Base-by-base conservation (phyloP, 1,140 invertebrate genomes). In the Leptinotarsa defecta region DNA sequence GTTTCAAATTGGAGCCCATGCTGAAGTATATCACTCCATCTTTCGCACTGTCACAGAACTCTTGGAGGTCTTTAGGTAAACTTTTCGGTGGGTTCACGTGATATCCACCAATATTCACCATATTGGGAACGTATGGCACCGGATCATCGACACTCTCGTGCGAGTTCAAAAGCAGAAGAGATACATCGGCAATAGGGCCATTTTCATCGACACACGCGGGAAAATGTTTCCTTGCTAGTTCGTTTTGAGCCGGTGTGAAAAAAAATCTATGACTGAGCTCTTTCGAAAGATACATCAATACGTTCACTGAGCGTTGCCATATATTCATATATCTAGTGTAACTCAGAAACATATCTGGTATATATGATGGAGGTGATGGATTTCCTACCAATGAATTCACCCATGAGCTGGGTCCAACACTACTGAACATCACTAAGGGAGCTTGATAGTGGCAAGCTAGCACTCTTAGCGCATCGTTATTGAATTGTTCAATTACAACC, bases 11-110 rank as follows among this genome's bases (percentile, higher is more conserved):
- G 0, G 88, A 87, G 3, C 91, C 91, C 74, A 92, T 85, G 79
- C 89, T 91, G 77, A 92, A 89, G 71, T 90, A 89, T 57, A 92
- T 88, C 2, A 89, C 87, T 3, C 91, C 91, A 48, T 88, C 80
- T 20, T 87, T 83, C 13, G 87, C 84, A 3, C 80, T 81, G 43
- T 89, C 86, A 13, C 91, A 74, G 70, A 87, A 89, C 13, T 86
- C 78, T 81, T 89, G 76, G n/a, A 91, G 80, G 71, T 89, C 86
- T 20, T 87, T 69, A 13, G 83, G 82, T 61, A 83, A 69, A 11
- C 70, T 48, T 73, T 83, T 80, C 4, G 79, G 76, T 17, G 74
- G 69, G n/a, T 84, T 85, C 49, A 91, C 84, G 68, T 80, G 79
- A 65, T 77, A 77, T 62, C 81, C 81, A 48, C 81, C 81, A 72